phyloP scores from a whole-genome alignment of 2,888 invertebrate genomes.

The Campoplex capitator region DNA sequence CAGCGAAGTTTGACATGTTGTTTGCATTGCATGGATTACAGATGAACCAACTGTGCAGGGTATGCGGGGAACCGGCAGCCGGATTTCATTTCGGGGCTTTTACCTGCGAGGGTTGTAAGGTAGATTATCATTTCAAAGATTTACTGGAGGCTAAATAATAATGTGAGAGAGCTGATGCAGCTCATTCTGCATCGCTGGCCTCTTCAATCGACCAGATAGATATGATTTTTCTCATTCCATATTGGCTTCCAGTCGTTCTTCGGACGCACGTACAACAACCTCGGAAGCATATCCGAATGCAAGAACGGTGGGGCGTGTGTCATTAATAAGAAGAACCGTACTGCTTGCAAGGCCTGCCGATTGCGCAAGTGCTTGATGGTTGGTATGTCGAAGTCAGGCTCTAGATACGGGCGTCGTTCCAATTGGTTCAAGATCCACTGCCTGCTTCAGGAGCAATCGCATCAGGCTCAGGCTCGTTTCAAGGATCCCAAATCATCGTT shows the following conservation, averaged over 20 bases:
- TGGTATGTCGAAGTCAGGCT: constrained; percentile 97
- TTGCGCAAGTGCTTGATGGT: constrained; percentile 94
- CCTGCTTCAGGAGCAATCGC: constrained; percentile 86
- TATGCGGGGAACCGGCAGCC: constrained; percentile 83
- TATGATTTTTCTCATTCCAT: constrained; percentile 47
- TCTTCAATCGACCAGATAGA: constrained; percentile 21
- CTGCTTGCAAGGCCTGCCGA: constrained; percentile 96
- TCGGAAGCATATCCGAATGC: constrained; percentile 95
- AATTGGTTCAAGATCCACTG: constrained; percentile 97
- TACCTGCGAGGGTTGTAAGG: constrained; percentile 83
- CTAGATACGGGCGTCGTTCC: constrained; percentile 94
- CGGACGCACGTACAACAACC: constrained; percentile 96
- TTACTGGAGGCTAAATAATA: not conserved
- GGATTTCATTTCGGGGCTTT: constrained; percentile 83
- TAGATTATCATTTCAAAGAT: constrained; percentile 67
- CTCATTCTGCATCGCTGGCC: not conserved
- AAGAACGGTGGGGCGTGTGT: constrained; percentile 96
- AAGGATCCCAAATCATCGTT: constrained; percentile 80
- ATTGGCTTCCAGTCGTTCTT: constrained; percentile 93
- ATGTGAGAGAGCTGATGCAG: not conserved
- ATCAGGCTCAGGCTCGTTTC: constrained; percentile 78
- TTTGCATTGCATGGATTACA: constrained; percentile 73
- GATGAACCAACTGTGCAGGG: constrained; percentile 83
- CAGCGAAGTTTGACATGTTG: not conserved
- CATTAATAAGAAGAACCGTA: constrained; percentile 96